Conservation (phyloP, 1,140 invertebrate species). For the Drosophila cardini region DNA sequence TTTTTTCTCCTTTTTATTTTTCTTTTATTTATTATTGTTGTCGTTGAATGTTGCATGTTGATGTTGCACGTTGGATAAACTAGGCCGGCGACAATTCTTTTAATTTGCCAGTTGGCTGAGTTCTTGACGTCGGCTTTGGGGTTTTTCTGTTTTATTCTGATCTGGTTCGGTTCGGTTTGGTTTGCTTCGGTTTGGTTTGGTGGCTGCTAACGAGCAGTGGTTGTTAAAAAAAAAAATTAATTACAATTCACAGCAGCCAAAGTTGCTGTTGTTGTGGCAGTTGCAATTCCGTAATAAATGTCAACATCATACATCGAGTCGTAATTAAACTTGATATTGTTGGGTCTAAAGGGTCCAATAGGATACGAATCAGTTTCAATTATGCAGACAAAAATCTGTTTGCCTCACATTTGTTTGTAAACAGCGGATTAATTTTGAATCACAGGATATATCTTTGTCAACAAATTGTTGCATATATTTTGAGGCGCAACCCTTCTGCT, state of each 20-base stretch:
- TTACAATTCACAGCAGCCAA: slow-evolving; percentile 43
- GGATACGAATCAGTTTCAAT: neutral
- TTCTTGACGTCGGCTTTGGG: slow-evolving; percentile 23
- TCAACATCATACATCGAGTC: slow-evolving; percentile 29
- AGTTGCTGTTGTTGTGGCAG: slow-evolving; percentile 22
- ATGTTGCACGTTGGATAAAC: slow-evolving; percentile 14
- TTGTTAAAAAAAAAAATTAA: slow-evolving; percentile 59
- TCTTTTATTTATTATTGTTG: slow-evolving; percentile 25
- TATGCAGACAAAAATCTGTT: neutral
- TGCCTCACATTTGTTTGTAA: slow-evolving; percentile 58
- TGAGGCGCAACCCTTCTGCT: slow-evolving; percentile 27
- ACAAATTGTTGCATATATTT: slow-evolving; percentile 83
- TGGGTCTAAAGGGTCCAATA: neutral
- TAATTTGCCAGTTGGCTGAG: slow-evolving; percentile 74
- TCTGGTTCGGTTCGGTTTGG: neutral
- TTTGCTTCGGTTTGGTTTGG: slow-evolving; percentile 6
- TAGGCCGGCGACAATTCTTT: slow-evolving; percentile 63
- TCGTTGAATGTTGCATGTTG: slow-evolving; percentile 12
- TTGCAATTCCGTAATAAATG: slow-evolving; percentile 42
- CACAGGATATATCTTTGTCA: slow-evolving; percentile 74
- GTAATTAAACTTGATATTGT: slow-evolving; percentile 27
- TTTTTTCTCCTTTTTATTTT: slow-evolving; percentile 15
- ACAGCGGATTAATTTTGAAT: slow-evolving; percentile 78
- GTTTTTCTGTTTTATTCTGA: no score
- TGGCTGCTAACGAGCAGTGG: slow-evolving; percentile 57